phyloP scores from a whole-genome alignment of 2,888 invertebrate species.

The Branchipolynoe longqiensis region DNA sequence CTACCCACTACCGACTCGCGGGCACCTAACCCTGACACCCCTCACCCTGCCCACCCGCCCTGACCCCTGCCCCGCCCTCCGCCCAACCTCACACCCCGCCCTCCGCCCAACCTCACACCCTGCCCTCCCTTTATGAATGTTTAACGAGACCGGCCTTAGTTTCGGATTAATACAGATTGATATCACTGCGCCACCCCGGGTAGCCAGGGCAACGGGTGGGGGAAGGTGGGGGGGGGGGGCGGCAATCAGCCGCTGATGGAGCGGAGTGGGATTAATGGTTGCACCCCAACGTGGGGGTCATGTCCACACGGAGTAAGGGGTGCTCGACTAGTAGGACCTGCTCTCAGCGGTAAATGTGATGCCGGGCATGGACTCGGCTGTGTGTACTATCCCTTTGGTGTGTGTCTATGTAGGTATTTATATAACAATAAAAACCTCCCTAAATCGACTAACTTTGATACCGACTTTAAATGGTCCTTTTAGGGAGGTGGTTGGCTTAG shows the following conservation, averaged over 20 bases:
- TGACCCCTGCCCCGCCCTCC: not conserved
- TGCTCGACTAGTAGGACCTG: too few relatives aligned
- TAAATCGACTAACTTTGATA: too few relatives aligned
- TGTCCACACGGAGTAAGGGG: slow-evolving; percentile 24
- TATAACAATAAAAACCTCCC: too few relatives aligned
- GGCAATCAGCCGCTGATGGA: not conserved
- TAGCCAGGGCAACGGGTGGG: not conserved
- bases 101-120: not conserved
- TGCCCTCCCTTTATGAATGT: slow-evolving; percentile 33
- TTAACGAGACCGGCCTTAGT: not conserved
- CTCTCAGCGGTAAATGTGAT: too few relatives aligned
- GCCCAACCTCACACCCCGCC: not conserved
- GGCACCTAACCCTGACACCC: not conserved
- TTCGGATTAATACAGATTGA: slow-evolving; percentile 53
- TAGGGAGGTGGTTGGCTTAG: too few relatives aligned
- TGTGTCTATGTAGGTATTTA: too few relatives aligned
- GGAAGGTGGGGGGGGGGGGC: not conserved
- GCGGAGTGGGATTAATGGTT: not conserved
- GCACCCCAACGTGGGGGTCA: not conserved
- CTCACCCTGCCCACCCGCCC: not conserved
- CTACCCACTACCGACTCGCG: not conserved
- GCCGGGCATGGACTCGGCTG: too few relatives aligned
- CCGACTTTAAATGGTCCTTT: too few relatives aligned
- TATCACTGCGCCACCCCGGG: slow-evolving; percentile 9
- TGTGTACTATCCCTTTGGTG: too few relatives aligned